Evolutionary conservation across 2,797 vertebrate species (phyloP).

Genomic region (Dipus sagitta): DNA sequence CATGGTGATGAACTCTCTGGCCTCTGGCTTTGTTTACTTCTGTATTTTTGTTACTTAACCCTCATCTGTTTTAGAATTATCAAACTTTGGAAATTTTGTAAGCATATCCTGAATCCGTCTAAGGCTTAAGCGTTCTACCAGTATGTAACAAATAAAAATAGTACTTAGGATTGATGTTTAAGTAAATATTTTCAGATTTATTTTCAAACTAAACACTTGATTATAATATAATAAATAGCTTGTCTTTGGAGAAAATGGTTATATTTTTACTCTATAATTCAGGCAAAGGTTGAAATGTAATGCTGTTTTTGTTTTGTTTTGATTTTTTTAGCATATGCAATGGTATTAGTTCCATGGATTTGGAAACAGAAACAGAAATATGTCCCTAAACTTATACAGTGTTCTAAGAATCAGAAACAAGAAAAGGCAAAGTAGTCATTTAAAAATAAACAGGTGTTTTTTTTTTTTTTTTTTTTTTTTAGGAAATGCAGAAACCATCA

Average conservation of each 20-base stretch:
- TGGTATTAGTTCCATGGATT: background rate
- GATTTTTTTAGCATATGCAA: background rate
- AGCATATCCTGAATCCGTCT: background rate
- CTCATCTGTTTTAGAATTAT: background rate
- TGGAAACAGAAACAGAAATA: background rate
- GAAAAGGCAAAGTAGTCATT: background rate
- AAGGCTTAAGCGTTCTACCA: background rate
- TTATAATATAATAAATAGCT: background rate
- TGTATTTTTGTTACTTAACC: background rate
- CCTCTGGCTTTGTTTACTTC: background rate
- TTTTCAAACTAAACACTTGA: constrained; percentile 6
- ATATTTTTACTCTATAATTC: background rate
- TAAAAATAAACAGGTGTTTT: background rate
- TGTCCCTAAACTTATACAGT: background rate
- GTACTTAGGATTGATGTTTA: background rate
- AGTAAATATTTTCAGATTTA: constrained; percentile 39
- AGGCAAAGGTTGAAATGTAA: background rate
- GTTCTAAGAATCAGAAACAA: background rate
- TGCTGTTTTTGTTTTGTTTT: background rate
- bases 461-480: background rate
- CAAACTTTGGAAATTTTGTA: background rate
- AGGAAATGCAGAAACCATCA: background rate
- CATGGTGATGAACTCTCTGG: background rate
- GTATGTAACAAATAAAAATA: background rate
- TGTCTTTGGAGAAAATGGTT: background rate